Percentiles rank a stretch among this genome's conserved stretches.
Conservation (phyloP, 2,888 invertebrate genomes). For the Drosophila sordidula region DNA sequence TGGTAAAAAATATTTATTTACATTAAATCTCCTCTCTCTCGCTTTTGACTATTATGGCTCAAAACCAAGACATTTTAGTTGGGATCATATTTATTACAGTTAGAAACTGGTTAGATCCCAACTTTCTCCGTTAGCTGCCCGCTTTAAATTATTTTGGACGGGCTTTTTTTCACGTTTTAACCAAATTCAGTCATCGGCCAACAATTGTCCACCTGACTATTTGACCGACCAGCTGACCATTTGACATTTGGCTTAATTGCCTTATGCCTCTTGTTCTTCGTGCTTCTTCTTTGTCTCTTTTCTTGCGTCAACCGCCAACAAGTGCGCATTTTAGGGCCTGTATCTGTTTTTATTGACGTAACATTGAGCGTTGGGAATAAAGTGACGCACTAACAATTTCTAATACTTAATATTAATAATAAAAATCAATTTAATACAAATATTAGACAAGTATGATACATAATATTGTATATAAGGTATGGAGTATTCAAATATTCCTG, state of each 20-base stretch:
- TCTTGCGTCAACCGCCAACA: constrained; percentile 24
- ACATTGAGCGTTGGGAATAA: constrained; percentile 19
- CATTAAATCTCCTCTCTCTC: background rate
- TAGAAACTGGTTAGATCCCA: constrained; percentile 4
- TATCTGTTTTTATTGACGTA: constrained; percentile 26
- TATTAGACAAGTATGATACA: too few species aligned
- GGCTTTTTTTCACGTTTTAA: background rate
- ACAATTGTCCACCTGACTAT: constrained; percentile 1
- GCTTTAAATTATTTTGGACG: constrained; percentile 5
- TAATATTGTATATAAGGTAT: too few species aligned
- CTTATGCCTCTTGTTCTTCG: constrained; percentile 2
- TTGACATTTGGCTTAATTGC: constrained; percentile 45
- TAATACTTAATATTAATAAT: too few species aligned
- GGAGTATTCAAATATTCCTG: too few species aligned
- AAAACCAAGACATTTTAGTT: background rate
- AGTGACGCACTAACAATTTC: background rate
- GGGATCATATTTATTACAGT: constrained; percentile 2
- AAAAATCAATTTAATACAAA: too few species aligned
- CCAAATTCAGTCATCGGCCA: background rate
- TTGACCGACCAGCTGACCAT: constrained; percentile 22
- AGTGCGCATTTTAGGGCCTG: constrained; percentile 36
- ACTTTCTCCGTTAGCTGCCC: constrained; percentile 9
- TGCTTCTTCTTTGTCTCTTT: constrained; percentile 1
- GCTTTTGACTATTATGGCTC: background rate
- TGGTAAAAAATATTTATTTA: too few species aligned